Evolutionary conservation across 2,888 invertebrate genomes (phyloP), one percentile per base, ranked within the genome.

Genomic region (Tenodera sinensis): DNA sequence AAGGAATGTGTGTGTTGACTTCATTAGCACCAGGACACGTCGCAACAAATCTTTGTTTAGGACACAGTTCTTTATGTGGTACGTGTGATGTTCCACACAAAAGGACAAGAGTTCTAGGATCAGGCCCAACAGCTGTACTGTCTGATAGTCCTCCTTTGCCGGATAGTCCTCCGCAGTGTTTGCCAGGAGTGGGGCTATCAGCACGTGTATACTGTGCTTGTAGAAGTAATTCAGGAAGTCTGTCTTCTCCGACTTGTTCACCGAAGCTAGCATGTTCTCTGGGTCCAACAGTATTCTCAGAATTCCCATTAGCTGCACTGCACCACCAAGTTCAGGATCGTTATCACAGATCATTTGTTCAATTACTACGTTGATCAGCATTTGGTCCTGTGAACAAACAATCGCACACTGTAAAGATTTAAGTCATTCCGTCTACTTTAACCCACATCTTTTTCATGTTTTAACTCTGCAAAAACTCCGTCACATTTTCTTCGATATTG

Each of bases 181-280:
- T 90, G 97, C 97, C 92, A 99, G 94, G 89, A 99, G 94, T n/a
- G 99, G 99, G 90, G 98, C 98, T 96, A 99, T 98, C 92, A 99
- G 95, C 89, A 98, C 97, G 93, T 98, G 98, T 95, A 99, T 98
- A 94, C 98, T 98, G 94, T 98, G 97, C 93, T 98, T 99, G 94
- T 99, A 99, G 94, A 99, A 99, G 94, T 99, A 98, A 93, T 97
- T 98, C 89, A 99, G 95, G 93, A 99, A 99, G 93, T 99, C 99
- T 28, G 98, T 97, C 94, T 99, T 99, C 94, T 99, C 99, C 89
- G 98, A 97, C 94, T 98, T 98, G 93, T 98, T 98, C 89, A 97
- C 96, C 89, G 97, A 96, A 89, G 98, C 97, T 91, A 99, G 94
- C 99, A 99, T 99, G 93, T 99, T 99, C 93, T 99, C 99, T 12